These are phyloP conservation scores for Mimumesa dahlbomi DNA, from an alignment of 2,888 invertebrate genomes.

Conservation along the genomic window DNA sequence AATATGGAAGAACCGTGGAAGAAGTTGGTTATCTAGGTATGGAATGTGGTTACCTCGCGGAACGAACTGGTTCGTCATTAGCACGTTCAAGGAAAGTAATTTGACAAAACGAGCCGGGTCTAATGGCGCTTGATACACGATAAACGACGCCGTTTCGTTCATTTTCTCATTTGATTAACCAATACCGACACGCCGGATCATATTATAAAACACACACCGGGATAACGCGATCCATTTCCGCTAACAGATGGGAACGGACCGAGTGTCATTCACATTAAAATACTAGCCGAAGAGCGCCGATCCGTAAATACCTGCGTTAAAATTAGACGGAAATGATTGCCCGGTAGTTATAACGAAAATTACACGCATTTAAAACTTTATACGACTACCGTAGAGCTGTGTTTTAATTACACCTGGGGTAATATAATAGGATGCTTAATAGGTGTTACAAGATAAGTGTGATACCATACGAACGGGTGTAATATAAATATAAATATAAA, in stretches of 20 bases:
- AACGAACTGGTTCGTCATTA: conserved; percentile 5
- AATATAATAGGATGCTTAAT: not conserved
- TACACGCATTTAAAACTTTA: not conserved
- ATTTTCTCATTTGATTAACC: conserved; percentile 61
- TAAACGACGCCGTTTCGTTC: conserved; percentile 50
- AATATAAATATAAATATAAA: too few species aligned
- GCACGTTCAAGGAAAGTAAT: conserved; percentile 39
- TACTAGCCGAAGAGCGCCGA: conserved; percentile 16
- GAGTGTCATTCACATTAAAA: conserved; percentile 48
- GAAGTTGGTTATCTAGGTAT: not conserved
- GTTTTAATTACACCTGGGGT: conserved; percentile 5
- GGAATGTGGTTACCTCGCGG: conserved; percentile 32
- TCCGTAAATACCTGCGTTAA: conserved; percentile 25
- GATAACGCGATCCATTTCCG: conserved; percentile 59
- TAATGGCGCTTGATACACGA: conserved; percentile 44
- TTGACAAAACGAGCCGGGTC: conserved; percentile 33
- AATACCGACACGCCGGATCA: conserved; percentile 29
- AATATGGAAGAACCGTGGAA: conserved; percentile 5
- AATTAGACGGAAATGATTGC: conserved; percentile 18
- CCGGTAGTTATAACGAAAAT: conserved; percentile 19
- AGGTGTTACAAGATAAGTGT: not conserved
- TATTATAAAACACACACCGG: conserved; percentile 50
- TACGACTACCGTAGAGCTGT: not conserved
- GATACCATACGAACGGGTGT: too few species aligned
- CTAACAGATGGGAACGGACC: conserved; percentile 61